Percentiles rank a stretch among this genome's conserved stretches.
phyloP scores from a whole-genome alignment of 1,140 invertebrate species.

The Batillaria attramentaria region DNA sequence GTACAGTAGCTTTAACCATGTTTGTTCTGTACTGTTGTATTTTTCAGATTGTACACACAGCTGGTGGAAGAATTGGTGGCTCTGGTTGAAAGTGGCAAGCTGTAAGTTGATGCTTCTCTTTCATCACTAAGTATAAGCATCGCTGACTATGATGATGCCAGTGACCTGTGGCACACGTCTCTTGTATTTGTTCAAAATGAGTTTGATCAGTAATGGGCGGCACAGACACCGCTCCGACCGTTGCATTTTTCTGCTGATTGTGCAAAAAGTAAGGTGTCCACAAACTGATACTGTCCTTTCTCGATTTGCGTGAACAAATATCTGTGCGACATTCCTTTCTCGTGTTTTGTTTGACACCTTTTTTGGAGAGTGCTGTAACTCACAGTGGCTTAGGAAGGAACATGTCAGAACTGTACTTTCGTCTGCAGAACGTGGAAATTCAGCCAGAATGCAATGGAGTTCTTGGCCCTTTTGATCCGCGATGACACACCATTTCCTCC shows the following conservation, averaged over 20 bases:
- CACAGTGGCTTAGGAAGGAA: too few relatives aligned
- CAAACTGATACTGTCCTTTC: too few relatives aligned
- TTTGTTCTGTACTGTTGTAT: not conserved
- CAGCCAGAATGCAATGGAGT: conserved; percentile 81
- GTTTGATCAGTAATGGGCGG: too few relatives aligned
- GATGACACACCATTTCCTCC: conserved; percentile 79
- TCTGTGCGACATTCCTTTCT: not conserved
- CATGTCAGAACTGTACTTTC: not conserved
- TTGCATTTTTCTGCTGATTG: too few relatives aligned
- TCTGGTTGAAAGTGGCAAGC: conserved; percentile 78
- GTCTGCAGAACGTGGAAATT: conserved; percentile 66
- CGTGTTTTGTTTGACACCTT: not conserved
- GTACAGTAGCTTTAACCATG: not conserved
- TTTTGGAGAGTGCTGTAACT: not conserved
- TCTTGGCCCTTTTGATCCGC: conserved; percentile 82
- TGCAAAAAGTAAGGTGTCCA: too few relatives aligned
- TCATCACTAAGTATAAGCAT: too few relatives aligned
- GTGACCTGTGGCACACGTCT: too few relatives aligned
- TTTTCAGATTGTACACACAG: conserved; percentile 74
- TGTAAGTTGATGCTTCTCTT: conserved; percentile 76
- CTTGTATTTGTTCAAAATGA: too few relatives aligned
- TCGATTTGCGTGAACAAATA: not conserved
- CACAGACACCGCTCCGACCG: too few relatives aligned
- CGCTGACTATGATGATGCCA: too few relatives aligned
- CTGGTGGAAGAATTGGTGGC: conserved; percentile 78